Base-by-base conservation (phyloP, 35 echinoderm and acorn worm species). In the Chiridota heheva region DNA sequence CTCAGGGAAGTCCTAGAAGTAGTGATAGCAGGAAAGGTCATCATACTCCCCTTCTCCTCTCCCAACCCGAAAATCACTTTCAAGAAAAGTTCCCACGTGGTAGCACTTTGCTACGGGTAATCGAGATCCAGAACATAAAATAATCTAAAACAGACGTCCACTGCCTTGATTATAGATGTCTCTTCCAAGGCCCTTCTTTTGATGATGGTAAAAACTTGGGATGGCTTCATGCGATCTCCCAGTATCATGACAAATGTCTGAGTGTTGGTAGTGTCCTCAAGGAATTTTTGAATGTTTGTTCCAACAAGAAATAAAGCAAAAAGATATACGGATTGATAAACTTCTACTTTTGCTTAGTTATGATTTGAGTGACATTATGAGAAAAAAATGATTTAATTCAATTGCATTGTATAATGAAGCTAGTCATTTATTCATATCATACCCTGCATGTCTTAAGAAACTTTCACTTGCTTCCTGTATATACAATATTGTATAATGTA, bases 91-190 rank as follows among this genome's bases (percentile, higher is more conserved):
- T 78, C 74, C 51, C 74, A 78, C 13, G 47, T 60, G 16, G 74
- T 78, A 8, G 74, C 36, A 60, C 74, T 59, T 55, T 78, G 74
- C 74, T 55, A 78, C 2, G 6, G 74, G 45, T 78, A 78, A 38
- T 60, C 18, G 17, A 78, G 5, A 61, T 78, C 74, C 39, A 78
- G 41, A 37, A 78, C 35, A 55, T 78, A 61, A 60, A 78, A 78
- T 4, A 78, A 20, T 60, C 60, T 78, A 33, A 78, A 78, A 61
- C 74, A 78, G 16, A 78, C 74, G 38, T 78, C 61, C 12, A 65
- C 10, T 8, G 61, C 61, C 61, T 65, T 65, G 10, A 65, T 8
- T 10, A 65, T 10, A 24, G 51, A 59, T 24, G 34, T 61, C 47
- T 61, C 18, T 37, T 62, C 15, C 10, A 78, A 24, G 18, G 74